Conservation (phyloP, 2,888 invertebrate species). For the Diogma glabrata region DNA sequence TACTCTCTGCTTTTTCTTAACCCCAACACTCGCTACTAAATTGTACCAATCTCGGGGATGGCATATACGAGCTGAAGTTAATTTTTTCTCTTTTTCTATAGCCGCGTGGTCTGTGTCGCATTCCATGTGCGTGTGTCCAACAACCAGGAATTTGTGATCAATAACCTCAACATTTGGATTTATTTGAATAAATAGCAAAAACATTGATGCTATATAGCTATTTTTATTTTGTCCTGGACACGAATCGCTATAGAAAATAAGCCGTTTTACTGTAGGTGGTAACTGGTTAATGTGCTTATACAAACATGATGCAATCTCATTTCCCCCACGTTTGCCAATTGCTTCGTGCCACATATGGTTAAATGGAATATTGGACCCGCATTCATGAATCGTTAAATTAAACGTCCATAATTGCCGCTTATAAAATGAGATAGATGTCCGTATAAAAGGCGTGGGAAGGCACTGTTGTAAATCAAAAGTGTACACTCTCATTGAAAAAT, state of each 20-base stretch:
- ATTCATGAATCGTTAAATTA: background rate
- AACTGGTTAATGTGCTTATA: background rate
- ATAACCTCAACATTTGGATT: background rate
- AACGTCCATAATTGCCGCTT: background rate
- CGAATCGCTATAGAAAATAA: background rate
- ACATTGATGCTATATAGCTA: background rate
- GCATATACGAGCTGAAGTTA: background rate
- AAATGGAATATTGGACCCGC: background rate
- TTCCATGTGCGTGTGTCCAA: background rate
- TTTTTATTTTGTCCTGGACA: background rate
- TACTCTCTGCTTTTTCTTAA: background rate
- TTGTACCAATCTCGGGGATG: background rate
- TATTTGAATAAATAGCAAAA: background rate
- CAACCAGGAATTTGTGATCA: slow-evolving; percentile 1
- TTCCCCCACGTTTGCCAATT: background rate
- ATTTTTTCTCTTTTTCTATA: background rate
- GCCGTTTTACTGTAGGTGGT: background rate
- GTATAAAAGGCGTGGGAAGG: slow-evolving; percentile 1
- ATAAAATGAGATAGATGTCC: background rate
- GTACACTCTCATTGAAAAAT: background rate
- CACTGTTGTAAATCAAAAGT: background rate
- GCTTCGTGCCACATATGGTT: background rate
- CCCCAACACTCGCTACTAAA: background rate
- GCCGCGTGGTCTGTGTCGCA: background rate
- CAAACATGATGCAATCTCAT: background rate